A percentile compares a stretch with the other conserved stretches of the same genome.
phyloP scores from a whole-genome alignment of 2,888 invertebrate species.

The Helicoverpa assulta region DNA sequence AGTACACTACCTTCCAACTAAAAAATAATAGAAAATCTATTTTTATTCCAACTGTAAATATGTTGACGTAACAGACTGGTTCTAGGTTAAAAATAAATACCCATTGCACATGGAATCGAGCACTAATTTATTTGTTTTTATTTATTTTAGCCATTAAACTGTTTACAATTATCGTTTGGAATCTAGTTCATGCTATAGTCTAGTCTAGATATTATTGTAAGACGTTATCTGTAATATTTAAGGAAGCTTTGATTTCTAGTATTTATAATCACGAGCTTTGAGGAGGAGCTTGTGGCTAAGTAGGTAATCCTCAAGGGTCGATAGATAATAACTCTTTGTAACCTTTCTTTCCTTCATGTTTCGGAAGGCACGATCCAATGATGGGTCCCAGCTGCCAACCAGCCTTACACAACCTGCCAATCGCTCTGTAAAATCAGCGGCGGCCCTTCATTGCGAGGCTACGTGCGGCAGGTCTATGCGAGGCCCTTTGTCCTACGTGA shows the following conservation, averaged over 20 bases:
- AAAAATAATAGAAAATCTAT: constrained; percentile 29
- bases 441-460: too few species aligned
- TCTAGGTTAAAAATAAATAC: constrained; percentile 39
- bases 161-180: constrained; percentile 23
- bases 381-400: too few species aligned
- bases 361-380: too few species aligned
- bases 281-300: too few species aligned
- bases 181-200: constrained; percentile 28
- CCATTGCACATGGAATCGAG: constrained; percentile 45
- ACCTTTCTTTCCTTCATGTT: too few species aligned
- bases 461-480: too few species aligned
- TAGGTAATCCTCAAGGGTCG: too few species aligned
- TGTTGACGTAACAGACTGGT: constrained; percentile 31
- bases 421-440: too few species aligned
- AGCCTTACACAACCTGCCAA: too few species aligned
- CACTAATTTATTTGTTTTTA: constrained; percentile 24
- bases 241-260: constrained; percentile 28
- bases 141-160: constrained; percentile 9
- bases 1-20: constrained; percentile 1
- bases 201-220: constrained; percentile 28
- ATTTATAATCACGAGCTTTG: constrained; percentile 26
- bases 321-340: too few species aligned
- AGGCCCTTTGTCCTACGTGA: too few species aligned
- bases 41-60: background rate
- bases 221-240: constrained; percentile 24